Base-by-base conservation (phyloP, 64 coral and sea anemone species). In the Stichodactyla helianthus region DNA sequence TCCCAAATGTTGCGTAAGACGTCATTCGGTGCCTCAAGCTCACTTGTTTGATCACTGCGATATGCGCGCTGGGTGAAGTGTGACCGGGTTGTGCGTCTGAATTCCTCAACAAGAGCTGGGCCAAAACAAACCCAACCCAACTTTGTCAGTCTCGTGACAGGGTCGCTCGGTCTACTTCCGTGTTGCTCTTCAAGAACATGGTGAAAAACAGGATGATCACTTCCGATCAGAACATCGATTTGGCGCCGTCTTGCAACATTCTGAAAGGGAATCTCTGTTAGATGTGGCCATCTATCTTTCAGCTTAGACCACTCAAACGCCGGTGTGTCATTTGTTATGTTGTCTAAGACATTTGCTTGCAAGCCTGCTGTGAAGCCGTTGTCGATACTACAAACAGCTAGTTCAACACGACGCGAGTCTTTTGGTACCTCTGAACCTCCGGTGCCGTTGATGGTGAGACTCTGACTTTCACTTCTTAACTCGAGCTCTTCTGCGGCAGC, bases 221-320 rank as follows among this genome's bases (percentile, higher is more conserved):
- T 91, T 13, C 84, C 84, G 80, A 86, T 91, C 59, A 86, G 77
- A 17, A 91, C 82, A 28, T 91, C 89, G 54, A 91, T 86, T 71
- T 89, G 79, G 17, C 51, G n/a, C 13, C 80, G 54, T 27, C 79
- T 44, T 58, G 55, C 55, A 9, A 4, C 14, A 58, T 58, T 58
- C 55, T 58, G 55, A 58, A 58, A 58, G 4, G 55, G 55, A 9
- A 58, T 15, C 14, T 0, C 8, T 15, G 8, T 58, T 16, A 91
- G 23, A 26, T 79, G 83, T 10, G 83, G 54, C 89, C 89, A 86
- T 60, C 54, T 85, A 4, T 78, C 84, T n/a, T 91, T 86, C 31
- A 91, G 56, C 19, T 85, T 77, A 22, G 83, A 86, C 89, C 89
- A 86, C 12, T 63, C 50, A 20, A 88, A 51, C 18, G 87, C 83